Conservation (phyloP, 2,888 invertebrate genomes). For the Bellardia pandia region DNA sequence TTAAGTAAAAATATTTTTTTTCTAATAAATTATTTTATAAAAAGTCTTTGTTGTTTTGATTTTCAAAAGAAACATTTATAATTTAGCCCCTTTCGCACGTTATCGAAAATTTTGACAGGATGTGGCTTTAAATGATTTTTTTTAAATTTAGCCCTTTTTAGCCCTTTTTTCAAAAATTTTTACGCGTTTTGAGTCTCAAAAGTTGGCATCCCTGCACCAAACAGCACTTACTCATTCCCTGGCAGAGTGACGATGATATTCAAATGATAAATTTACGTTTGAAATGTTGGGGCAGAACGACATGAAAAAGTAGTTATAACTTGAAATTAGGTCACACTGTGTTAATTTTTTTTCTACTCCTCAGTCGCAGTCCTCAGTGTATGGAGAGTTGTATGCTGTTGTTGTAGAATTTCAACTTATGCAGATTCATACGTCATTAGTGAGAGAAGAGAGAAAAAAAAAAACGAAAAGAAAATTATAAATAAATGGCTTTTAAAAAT, state of each 20-base stretch:
- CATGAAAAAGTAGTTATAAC: constrained; percentile 51
- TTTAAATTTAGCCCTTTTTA: no score
- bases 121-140: no score
- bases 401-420: constrained; percentile 48
- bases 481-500: constrained; percentile 48
- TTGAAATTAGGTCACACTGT: constrained; percentile 67
- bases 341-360: constrained; percentile 9
- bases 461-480: constrained; percentile 20
- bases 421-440: constrained; percentile 61
- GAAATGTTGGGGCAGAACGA: constrained; percentile 42
- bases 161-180: no score
- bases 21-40: no score
- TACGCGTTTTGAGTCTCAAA: no score
- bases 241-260: constrained; percentile 48
- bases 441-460: constrained; percentile 4
- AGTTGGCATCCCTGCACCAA: no score
- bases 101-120: no score
- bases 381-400: not conserved
- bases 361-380: not conserved
- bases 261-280: constrained; percentile 66
- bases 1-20: no score
- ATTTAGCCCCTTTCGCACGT: no score
- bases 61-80: no score
- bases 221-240: constrained; percentile 6
- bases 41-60: no score